Percentiles rank a stretch among this genome's conserved stretches.
These are phyloP conservation scores for Metacarcinus magister DNA, from an alignment of 2,888 invertebrate genomes.

Conservation along the genomic window DNA sequence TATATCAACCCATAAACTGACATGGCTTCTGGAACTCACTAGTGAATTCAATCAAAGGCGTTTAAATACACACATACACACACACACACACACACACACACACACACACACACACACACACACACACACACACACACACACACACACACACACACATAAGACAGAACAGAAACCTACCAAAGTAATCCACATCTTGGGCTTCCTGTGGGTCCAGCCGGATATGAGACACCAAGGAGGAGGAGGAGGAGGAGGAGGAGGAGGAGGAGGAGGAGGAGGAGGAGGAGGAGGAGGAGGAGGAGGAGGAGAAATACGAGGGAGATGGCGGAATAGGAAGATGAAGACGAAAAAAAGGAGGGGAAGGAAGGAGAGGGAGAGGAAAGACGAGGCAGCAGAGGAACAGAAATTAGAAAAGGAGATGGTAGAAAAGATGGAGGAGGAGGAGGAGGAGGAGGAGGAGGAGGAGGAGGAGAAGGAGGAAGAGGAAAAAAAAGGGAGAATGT, in stretches of 20 bases:
- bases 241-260: conserved; percentile 11
- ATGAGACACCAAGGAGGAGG: background rate
- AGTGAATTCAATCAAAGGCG: too few species aligned
- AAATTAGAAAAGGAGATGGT: background rate
- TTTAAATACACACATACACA: too few species aligned
- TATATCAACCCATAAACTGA: too few species aligned
- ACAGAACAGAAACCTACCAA: too few species aligned
- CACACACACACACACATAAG: too few species aligned
- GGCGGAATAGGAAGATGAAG: background rate
- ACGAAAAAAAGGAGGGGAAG: background rate
- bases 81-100: too few species aligned
- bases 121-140: too few species aligned
- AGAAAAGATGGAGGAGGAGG: background rate
- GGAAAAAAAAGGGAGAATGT: background rate
- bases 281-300: background rate
- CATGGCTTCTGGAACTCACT: too few species aligned
- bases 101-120: too few species aligned
- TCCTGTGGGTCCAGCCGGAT: too few species aligned
- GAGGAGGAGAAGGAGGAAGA: background rate
- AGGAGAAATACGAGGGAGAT: background rate
- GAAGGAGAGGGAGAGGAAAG: background rate
- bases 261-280: conserved; percentile 26
- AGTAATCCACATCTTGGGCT: too few species aligned
- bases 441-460: background rate
- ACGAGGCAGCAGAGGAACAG: background rate